Base-by-base conservation (phyloP, 2,797 vertebrate species). In the Numenius phaeopus region DNA sequence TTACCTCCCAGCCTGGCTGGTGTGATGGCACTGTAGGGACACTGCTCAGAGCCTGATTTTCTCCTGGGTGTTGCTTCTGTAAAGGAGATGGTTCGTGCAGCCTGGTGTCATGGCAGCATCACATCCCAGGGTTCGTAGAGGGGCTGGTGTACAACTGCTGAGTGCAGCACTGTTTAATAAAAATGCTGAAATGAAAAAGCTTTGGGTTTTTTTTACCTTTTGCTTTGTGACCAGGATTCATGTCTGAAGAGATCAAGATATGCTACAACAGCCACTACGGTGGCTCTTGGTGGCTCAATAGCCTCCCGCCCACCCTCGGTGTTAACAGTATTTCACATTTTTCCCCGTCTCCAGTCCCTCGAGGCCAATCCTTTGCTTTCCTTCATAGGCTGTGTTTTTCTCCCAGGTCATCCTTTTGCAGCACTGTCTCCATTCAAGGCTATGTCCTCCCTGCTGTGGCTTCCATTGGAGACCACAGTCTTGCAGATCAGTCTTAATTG, bases 81-180 rank as follows among this genome's bases (percentile, higher is more conserved):
- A 14, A 44, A 58, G 37, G 49, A 52, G 27, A 9, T 70, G 58
- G 26, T 55, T 82, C 7, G 0, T 88, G 66, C 54, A 88, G 54
- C 42, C 80, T 44, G 34, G 20, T 58, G 26, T 52, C 14, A 10
- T 4, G 23, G 39, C 66, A 84, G 44, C 49, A 40, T 26, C 3
- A 14, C 3, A 1, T 39, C 44, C 59, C 40, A 55, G 49, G 15
- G 29, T 50, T 84, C 3, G 4, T 80, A 19, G 8, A n/a, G 79
- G 54, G 65, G 34, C 54, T 49, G 40, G 5, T 29, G 39, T 67
- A 77, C 55, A 57, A 21, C 49, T 75, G 66, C 61, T 26, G 37
- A 40, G 16, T 58, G 66, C 20, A 75, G 46, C 73, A 34, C n/a
- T 70, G 40, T 72, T 88, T 83, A 97, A 90, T 97, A 96, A 97